Base-by-base conservation (phyloP, 1,140 invertebrate genomes). In the Drosophila arizonae region DNA sequence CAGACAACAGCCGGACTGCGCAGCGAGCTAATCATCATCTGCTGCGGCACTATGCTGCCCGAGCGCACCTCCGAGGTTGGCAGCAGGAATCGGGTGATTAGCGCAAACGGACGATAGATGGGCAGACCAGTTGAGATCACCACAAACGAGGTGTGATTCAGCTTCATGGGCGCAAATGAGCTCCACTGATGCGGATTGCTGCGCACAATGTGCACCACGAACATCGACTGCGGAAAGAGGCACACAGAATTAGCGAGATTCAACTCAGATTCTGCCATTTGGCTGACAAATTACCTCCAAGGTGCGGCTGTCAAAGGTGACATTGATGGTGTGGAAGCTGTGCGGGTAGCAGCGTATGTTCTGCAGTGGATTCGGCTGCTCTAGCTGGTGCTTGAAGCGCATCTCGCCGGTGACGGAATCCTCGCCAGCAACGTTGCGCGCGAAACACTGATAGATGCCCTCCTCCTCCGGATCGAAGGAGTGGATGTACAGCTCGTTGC, bases 361-460 rank as follows among this genome's bases (percentile, higher is more conserved):
- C 54, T 80, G 74, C 57, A 91, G 17, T 0, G 81, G 79, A 72
- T 92, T 89, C 13, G 64, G 57, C 21, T 80, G 68, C 28, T 90
- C 81, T 11, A 48, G 61, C 11, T 89, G 77, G 0, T 66, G 72
- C 10, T 82, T 90, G n/a, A 85, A 80, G 5, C 86, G 84, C 62
- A 92, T 66, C 39, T 90, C 89, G 3, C 77, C 90, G 1, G 86
- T 77, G 13, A 79, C 70, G 43, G 81, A 84, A 21, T 82, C 84
- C 75, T 91, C 91, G 17, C 91, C 91, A 36, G 90, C 89, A 8
- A 88, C 73, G 60, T 92, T 92, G 0, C 75, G 54, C 1, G 91
- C 91, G 68, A 92, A 85, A 58, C 91, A 92, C 72, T 92, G 91
- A 77, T 92, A 92, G 13, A 92, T 87, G 56, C 91, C 90, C 48